Evolutionary conservation across 2,888 invertebrate genomes (phyloP).

Genomic region (Allacma fusca): DNA sequence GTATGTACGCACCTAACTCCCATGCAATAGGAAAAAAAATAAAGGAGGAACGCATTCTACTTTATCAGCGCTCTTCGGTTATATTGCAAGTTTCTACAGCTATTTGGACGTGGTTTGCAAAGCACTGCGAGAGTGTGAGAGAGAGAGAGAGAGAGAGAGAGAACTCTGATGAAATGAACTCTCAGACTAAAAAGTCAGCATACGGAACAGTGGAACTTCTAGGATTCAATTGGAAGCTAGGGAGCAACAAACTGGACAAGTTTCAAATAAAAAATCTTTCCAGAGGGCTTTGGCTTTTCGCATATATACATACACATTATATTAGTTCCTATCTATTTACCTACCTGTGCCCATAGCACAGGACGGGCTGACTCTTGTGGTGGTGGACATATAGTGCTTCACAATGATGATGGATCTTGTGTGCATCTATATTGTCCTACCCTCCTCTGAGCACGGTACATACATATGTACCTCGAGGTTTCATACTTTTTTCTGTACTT

Average conservation of each 20-base stretch:
- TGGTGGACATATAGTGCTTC: background rate
- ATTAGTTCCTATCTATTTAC: background rate
- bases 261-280: slow-evolving; percentile 45
- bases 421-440: slow-evolving; percentile 2
- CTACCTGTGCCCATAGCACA: background rate
- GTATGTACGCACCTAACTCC: slow-evolving; percentile 15
- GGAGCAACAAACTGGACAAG: slow-evolving; percentile 48
- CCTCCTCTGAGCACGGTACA: background rate
- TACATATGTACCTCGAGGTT: background rate
- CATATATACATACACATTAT: background rate
- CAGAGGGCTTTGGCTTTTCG: slow-evolving; percentile 48
- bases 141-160: slow-evolving; percentile 23
- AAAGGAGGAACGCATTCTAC: slow-evolving; percentile 16
- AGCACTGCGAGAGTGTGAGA: background rate
- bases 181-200: slow-evolving; percentile 29
- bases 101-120: slow-evolving; percentile 12
- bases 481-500: background rate
- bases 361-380: background rate
- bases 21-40: slow-evolving; percentile 5
- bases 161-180: slow-evolving; percentile 18
- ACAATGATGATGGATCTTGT: slow-evolving; percentile 5
- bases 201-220: slow-evolving; percentile 28
- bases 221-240: slow-evolving; percentile 30
- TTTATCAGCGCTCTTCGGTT: slow-evolving; percentile 10
- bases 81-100: slow-evolving; percentile 8